Percentiles rank a stretch among this genome's conserved stretches.
Evolutionary conservation across 2,797 vertebrate species (phyloP).

Genomic region (Fundulus diaphanus): DNA sequence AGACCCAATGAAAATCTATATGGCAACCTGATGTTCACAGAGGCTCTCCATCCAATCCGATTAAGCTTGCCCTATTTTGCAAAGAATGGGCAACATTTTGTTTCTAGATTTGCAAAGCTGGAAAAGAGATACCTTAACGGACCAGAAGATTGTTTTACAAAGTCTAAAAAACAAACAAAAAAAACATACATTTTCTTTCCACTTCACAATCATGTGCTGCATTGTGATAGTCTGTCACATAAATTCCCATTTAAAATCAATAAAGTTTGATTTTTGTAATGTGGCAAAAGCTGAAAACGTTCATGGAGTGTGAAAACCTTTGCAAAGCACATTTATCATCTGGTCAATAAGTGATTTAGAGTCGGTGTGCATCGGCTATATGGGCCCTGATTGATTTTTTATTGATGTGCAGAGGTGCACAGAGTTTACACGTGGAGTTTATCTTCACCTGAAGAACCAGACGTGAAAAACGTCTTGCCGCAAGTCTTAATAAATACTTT

Average conservation of each 20-base stretch:
- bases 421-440: not conserved
- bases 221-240: not conserved
- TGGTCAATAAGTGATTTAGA: conserved; percentile 1
- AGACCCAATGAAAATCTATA: no score
- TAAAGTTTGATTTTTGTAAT: not conserved
- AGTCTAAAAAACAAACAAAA: not conserved
- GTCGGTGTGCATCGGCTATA: conserved; percentile 5
- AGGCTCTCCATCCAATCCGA: not conserved
- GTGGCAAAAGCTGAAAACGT: not conserved
- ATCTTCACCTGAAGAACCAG: conserved; percentile 2
- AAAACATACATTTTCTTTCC: not conserved
- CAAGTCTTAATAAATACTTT: not conserved
- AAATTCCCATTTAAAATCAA: not conserved
- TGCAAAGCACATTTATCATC: not conserved
- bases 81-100: not conserved
- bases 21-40: not conserved
- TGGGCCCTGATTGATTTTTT: not conserved
- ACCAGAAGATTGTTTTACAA: not conserved
- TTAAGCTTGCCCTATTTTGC: not conserved
- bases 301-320: no score
- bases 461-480: not conserved
- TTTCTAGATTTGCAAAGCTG: not conserved
- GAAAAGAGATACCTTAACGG: not conserved
- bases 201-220: not conserved
- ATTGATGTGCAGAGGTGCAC: not conserved